A percentile compares a stretch with the other conserved stretches of the same genome.
Evolutionary conservation across 2,797 vertebrate genomes (phyloP).

Genomic region (Dallia pectoralis): DNA sequence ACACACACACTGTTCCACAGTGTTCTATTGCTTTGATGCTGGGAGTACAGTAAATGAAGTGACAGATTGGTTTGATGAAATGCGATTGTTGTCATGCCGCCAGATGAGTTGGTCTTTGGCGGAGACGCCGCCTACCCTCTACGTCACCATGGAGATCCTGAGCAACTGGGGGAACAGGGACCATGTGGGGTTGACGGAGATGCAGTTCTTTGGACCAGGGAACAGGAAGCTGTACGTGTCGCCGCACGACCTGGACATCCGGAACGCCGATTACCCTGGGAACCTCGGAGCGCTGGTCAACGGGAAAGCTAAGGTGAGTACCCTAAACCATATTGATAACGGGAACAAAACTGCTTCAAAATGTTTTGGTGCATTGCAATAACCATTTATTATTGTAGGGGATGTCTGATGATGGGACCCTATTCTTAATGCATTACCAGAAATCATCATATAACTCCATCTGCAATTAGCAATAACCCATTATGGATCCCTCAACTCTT

Average conservation of each 20-base stretch:
- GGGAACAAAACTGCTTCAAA: not conserved
- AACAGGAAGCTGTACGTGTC: slow-evolving; percentile 84
- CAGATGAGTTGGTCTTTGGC: slow-evolving; percentile 57
- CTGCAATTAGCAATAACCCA: not conserved
- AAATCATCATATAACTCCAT: not conserved
- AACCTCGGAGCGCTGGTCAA: slow-evolving; percentile 86
- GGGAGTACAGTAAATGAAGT: not conserved
- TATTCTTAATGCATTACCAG: not conserved
- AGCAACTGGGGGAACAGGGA: slow-evolving; percentile 88
- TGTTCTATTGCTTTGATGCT: not conserved
- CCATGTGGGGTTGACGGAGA: slow-evolving; percentile 85
- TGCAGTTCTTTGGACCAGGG: slow-evolving; percentile 88
- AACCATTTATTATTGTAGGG: not conserved
- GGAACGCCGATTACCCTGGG: slow-evolving; percentile 77
- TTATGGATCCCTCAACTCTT: not conserved
- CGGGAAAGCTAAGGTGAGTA: slow-evolving; percentile 74
- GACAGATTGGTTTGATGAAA: not conserved
- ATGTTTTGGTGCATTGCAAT: not conserved
- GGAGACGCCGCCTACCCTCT: slow-evolving; percentile 77
- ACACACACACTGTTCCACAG: not conserved
- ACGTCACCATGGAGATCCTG: slow-evolving; percentile 92
- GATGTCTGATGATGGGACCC: not conserved
- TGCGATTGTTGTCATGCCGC: slow-evolving; percentile 38
- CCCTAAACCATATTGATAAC: not conserved
- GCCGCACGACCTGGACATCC: slow-evolving; percentile 88